These are phyloP conservation scores for Peromyscus californicus DNA, from an alignment of 2,113 vertebrate genomes.

Conservation along the genomic window DNA sequence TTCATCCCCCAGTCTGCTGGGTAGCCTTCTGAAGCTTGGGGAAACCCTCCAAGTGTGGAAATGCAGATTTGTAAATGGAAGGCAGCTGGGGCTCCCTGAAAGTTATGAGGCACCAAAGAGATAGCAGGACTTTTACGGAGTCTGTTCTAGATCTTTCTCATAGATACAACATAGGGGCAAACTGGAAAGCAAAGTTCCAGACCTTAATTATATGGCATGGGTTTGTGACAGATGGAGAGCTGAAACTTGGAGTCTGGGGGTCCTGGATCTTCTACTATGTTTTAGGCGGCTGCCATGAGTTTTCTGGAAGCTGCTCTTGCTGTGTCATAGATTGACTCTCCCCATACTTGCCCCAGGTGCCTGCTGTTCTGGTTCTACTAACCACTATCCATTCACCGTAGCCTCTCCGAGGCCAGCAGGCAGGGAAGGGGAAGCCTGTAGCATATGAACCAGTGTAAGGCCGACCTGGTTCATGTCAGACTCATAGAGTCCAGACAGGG, in stretches of 20 bases:
- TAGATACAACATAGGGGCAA: background rate
- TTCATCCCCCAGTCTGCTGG: background rate
- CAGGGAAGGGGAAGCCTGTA: background rate
- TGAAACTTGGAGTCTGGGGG: background rate
- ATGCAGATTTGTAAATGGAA: background rate
- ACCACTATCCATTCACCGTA: background rate
- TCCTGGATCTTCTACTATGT: background rate
- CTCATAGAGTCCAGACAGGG: background rate
- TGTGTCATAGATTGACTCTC: background rate
- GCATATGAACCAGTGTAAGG: background rate
- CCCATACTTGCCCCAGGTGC: background rate
- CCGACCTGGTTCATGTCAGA: background rate
- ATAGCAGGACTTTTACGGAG: background rate
- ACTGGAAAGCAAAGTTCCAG: conserved; percentile 28
- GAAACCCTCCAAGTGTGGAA: background rate
- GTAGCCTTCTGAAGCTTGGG: background rate
- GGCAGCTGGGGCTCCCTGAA: conserved; percentile 16
- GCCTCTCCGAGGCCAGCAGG: background rate
- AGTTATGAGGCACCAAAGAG: background rate
- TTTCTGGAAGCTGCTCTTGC: background rate
- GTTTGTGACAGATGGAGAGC: background rate
- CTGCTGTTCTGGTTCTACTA: background rate
- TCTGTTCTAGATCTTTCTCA: background rate
- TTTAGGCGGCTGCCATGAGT: background rate
- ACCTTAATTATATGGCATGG: background rate